These are phyloP conservation scores for Osmerus eperlanus DNA, from an alignment of 2,113 vertebrate genomes.

Conservation along the genomic window DNA sequence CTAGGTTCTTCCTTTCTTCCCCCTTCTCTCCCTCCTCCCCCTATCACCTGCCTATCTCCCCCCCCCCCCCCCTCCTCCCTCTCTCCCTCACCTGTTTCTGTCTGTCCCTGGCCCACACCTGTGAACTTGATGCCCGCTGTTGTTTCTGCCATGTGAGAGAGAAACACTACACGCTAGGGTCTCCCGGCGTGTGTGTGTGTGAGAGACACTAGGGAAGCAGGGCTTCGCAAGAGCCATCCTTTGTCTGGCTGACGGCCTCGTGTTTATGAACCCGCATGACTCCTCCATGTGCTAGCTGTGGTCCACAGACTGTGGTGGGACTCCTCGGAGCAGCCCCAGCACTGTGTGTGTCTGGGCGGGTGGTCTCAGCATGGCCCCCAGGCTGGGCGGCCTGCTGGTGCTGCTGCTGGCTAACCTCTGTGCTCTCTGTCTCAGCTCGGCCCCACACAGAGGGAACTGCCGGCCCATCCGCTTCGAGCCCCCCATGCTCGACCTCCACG, in stretches of 20 bases:
- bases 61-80: too few species aligned
- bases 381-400: conserved; percentile 4
- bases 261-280: background rate
- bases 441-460: conserved; percentile 83
- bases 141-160: background rate
- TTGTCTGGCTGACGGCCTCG: background rate
- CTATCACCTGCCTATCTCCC: too few species aligned
- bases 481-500: conserved; percentile 90
- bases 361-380: conserved; percentile 29
- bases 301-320: too few species aligned
- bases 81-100: background rate
- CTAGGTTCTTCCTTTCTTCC: conserved; percentile 37
- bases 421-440: conserved; percentile 77
- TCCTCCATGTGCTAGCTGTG: background rate
- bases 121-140: conserved; percentile 13
- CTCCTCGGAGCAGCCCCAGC: too few species aligned
- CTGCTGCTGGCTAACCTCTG: conserved; percentile 47
- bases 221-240: background rate
- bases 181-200: conserved; percentile 5
- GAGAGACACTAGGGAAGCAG: background rate
- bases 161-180: conserved; percentile 1
- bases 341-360: conserved; percentile 1
- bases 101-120: background rate
- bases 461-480: conserved; percentile 88
- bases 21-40: too few species aligned